Evolutionary conservation across 2,797 vertebrate genomes (phyloP).

Genomic region (Otolemur crassicaudatus): DNA sequence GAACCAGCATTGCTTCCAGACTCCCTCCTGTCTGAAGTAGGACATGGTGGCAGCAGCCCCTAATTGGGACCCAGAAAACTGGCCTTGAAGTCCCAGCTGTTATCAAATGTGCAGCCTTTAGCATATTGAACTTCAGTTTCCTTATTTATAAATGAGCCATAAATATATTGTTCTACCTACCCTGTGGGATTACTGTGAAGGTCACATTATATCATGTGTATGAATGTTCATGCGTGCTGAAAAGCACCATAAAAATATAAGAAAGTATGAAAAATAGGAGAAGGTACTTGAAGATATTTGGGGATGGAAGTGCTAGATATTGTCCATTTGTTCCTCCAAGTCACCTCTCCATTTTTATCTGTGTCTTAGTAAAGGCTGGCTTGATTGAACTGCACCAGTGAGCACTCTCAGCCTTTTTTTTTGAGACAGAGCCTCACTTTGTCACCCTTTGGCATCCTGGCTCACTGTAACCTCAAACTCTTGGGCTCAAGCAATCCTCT

Average conservation of each 20-base stretch:
- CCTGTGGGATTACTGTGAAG: not conserved
- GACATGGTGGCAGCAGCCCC: not conserved
- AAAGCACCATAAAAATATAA: not conserved
- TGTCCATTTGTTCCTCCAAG: not conserved
- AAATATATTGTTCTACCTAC: not conserved
- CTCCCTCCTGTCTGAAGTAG: not conserved
- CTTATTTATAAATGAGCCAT: not conserved
- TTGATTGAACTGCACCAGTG: not conserved
- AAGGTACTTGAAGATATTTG: not conserved
- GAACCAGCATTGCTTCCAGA: not conserved
- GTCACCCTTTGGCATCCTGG: no score
- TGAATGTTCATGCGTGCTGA: not conserved
- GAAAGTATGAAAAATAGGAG: not conserved
- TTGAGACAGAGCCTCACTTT: no score
- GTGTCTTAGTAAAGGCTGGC: not conserved
- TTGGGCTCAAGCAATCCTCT: no score
- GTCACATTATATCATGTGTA: not conserved
- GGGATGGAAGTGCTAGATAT: not conserved
- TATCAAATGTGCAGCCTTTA: constrained; percentile 9
- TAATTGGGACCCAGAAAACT: not conserved
- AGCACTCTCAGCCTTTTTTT: not conserved
- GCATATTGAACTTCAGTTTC: not conserved
- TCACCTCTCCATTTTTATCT: not conserved
- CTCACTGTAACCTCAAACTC: no score
- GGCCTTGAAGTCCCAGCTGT: not conserved